Conservation (phyloP, 2,113 vertebrate genomes). For the Semnornis frantzii region DNA sequence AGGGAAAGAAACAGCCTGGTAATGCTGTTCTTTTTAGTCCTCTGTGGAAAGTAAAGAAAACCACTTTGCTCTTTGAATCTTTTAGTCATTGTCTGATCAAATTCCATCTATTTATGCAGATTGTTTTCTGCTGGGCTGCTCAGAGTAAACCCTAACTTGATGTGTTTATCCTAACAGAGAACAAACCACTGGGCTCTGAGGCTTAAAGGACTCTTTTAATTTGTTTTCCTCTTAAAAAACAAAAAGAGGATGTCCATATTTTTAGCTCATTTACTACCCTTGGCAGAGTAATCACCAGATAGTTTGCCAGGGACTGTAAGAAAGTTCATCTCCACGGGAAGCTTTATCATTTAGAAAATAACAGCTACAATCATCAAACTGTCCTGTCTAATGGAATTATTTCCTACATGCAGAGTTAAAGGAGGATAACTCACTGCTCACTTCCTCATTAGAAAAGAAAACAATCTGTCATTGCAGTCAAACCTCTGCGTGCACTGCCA, state of each 20-base stretch:
- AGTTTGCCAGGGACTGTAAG: not conserved
- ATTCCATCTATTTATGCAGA: slow-evolving; percentile 21
- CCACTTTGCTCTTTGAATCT: not conserved
- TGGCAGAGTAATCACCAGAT: not conserved
- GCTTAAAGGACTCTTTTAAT: slow-evolving; percentile 9
- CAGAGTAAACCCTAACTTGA: slow-evolving; percentile 13
- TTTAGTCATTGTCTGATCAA: slow-evolving; percentile 34
- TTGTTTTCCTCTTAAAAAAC: not conserved
- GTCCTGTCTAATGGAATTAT: not conserved
- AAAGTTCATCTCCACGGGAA: slow-evolving; percentile 3
- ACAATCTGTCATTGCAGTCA: not conserved
- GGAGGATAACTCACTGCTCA: not conserved
- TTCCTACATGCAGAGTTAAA: not conserved
- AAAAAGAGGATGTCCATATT: not conserved
- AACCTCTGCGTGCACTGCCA: not conserved
- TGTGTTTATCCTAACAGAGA: not conserved
- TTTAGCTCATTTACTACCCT: slow-evolving; percentile 36
- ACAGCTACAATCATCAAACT: not conserved
- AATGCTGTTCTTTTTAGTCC: slow-evolving; percentile 33
- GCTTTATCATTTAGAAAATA: slow-evolving; percentile 42
- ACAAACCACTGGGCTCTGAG: not conserved
- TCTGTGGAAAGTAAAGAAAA: slow-evolving; percentile 5
- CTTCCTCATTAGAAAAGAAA: slow-evolving; percentile 5
- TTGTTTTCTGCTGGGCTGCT: slow-evolving; percentile 8
- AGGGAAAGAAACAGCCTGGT: not conserved